These are phyloP conservation scores for Nasua narica DNA, from an alignment of 2,797 vertebrate species.

Conservation along the genomic window DNA sequence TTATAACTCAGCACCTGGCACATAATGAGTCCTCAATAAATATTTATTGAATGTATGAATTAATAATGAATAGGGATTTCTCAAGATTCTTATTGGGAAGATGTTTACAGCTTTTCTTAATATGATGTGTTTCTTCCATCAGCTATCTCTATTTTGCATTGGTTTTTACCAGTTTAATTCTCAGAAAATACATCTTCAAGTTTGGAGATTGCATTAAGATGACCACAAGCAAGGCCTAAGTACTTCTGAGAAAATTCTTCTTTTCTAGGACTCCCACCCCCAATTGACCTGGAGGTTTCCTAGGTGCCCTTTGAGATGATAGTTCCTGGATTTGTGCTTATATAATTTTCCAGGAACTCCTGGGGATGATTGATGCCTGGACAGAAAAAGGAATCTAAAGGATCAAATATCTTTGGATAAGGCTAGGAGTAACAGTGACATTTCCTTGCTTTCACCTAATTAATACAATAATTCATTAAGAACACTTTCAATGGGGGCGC, in stretches of 20 bases:
- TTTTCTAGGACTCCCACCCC: not conserved
- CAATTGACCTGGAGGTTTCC: not conserved
- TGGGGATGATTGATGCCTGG: not conserved
- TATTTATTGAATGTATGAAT: slow-evolving; percentile 19
- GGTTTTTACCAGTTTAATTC: not conserved
- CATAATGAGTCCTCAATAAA: slow-evolving; percentile 36
- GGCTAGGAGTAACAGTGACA: not conserved
- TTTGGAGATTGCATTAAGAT: not conserved
- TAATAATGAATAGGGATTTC: not conserved
- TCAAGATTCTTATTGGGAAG: not conserved
- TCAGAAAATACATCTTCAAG: not conserved
- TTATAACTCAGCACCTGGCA: not conserved
- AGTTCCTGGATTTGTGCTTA: not conserved
- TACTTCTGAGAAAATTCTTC: not conserved
- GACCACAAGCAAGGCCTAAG: not conserved
- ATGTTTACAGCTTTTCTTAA: not conserved
- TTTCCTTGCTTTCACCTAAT: not conserved
- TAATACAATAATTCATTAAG: not conserved
- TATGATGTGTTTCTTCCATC: not conserved
- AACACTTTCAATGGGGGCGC: not conserved
- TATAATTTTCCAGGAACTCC: not conserved
- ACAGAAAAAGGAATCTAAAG: not conserved
- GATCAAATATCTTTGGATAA: not conserved
- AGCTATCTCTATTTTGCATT: not conserved
- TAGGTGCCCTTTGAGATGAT: not conserved